These are phyloP conservation scores for Epizoanthus stellaris DNA, from an alignment of 92 coral and sea anemone species.

Conservation along the genomic window DNA sequence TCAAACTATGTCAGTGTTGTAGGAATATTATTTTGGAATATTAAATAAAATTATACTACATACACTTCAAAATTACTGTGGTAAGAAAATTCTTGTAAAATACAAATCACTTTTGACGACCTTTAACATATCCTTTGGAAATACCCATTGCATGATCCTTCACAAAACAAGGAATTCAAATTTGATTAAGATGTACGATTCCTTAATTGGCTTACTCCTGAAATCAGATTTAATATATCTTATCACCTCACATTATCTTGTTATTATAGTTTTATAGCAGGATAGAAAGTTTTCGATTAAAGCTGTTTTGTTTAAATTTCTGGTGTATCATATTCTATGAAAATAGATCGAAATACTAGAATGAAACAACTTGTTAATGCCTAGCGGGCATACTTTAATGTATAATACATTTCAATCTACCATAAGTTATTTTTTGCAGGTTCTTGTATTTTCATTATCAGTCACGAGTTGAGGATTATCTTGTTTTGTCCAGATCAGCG, in stretches of 20 bases:
- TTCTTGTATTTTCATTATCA: neutral
- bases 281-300: neutral
- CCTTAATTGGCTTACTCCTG: slow-evolving; percentile 32
- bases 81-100: neutral
- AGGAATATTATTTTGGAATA: neutral
- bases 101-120: neutral
- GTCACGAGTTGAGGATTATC: slow-evolving; percentile 1
- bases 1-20: neutral
- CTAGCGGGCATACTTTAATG: neutral
- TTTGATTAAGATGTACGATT: slow-evolving; percentile 40
- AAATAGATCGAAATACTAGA: neutral
- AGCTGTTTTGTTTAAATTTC: slow-evolving; percentile 1
- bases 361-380: neutral
- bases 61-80: neutral
- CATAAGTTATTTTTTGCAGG: neutral
- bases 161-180: slow-evolving; percentile 13
- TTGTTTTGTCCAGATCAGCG: slow-evolving; percentile 1
- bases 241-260: slow-evolving; percentile 1
- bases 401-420: neutral
- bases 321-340: neutral
- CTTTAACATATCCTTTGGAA: neutral
- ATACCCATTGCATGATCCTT: slow-evolving; percentile 21
- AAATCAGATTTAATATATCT: slow-evolving; percentile 8
- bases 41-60: neutral
- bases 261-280: slow-evolving; percentile 9